phyloP scores from a whole-genome alignment of 1,140 invertebrate genomes.

The Ips typographus region DNA sequence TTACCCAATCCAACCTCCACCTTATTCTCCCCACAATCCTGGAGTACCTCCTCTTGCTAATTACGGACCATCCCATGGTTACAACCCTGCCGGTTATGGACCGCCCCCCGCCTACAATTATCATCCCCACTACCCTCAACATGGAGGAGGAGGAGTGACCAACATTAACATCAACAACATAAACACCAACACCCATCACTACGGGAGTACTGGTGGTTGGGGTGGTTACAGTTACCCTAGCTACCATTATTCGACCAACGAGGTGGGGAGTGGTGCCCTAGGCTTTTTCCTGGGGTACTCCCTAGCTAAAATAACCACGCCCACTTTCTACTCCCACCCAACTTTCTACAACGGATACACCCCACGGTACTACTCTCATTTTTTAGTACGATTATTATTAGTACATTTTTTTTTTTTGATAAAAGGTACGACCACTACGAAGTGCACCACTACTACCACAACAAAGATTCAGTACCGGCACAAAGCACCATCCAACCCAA shows the following conservation, averaged over 20 bases:
- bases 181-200: conserved; percentile 35
- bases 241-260: conserved; percentile 33
- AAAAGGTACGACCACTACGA: conserved; percentile 41
- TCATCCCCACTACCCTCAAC: conserved; percentile 6
- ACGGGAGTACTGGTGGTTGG: conserved; percentile 4
- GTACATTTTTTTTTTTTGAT: neutral
- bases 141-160: conserved; percentile 7
- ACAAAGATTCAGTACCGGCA: conserved; percentile 34
- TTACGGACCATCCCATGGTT: conserved; percentile 8
- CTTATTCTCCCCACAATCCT: conserved; percentile 24
- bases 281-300: conserved; percentile 43
- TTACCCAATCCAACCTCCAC: conserved; percentile 26
- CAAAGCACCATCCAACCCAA: conserved; percentile 37
- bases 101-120: conserved; percentile 27
- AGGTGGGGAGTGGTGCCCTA: conserved; percentile 38
- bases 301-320: conserved; percentile 38
- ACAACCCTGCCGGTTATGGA: conserved; percentile 39
- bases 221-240: conserved; percentile 9
- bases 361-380: conserved; percentile 24
- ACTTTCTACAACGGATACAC: conserved; percentile 27
- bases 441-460: conserved; percentile 45
- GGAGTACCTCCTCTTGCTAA: conserved; percentile 32
- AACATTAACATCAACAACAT: conserved; percentile 34
- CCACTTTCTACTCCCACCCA: conserved; percentile 28
- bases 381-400: neutral